These are phyloP conservation scores for Nyctalus aviator DNA, from an alignment of 2,797 vertebrate species.

Conservation along the genomic window DNA sequence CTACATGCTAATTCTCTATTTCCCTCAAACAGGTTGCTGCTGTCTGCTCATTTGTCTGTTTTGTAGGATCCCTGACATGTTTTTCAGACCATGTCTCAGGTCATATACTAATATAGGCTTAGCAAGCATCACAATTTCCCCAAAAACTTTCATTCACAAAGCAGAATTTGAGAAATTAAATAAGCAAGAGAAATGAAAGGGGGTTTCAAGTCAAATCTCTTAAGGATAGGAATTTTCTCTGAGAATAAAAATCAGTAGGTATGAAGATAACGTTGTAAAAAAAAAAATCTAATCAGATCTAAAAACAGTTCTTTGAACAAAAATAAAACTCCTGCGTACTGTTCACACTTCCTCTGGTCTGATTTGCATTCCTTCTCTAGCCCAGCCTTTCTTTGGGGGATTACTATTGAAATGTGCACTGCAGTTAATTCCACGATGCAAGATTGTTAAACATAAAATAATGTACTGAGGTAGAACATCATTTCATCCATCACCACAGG, in stretches of 20 bases:
- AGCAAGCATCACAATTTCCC: neutral
- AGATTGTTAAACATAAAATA: slow-evolving; percentile 80
- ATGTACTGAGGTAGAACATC: slow-evolving; percentile 78
- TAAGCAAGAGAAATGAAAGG: neutral
- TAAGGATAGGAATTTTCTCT: slow-evolving; percentile 47
- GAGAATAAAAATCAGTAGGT: slow-evolving; percentile 42
- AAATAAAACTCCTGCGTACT: neutral
- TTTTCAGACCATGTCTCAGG: neutral
- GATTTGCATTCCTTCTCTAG: slow-evolving; percentile 59
- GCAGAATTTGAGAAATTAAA: slow-evolving; percentile 45
- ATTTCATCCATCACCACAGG: slow-evolving; percentile 81
- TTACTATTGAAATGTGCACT: slow-evolving; percentile 10
- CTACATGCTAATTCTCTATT: neutral
- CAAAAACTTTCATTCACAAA: neutral
- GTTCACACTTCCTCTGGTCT: neutral
- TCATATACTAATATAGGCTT: neutral
- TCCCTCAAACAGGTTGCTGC: neutral
- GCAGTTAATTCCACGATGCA: slow-evolving; percentile 70
- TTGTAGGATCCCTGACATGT: neutral
- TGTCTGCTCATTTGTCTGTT: neutral
- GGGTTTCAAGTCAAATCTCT: neutral
- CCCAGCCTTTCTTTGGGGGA: neutral
- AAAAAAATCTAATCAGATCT: slow-evolving; percentile 26
- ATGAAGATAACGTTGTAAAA: slow-evolving; percentile 22
- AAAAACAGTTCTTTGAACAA: neutral